Conservation (phyloP, 2,113 vertebrate genomes). For the Aramus guarauna region DNA sequence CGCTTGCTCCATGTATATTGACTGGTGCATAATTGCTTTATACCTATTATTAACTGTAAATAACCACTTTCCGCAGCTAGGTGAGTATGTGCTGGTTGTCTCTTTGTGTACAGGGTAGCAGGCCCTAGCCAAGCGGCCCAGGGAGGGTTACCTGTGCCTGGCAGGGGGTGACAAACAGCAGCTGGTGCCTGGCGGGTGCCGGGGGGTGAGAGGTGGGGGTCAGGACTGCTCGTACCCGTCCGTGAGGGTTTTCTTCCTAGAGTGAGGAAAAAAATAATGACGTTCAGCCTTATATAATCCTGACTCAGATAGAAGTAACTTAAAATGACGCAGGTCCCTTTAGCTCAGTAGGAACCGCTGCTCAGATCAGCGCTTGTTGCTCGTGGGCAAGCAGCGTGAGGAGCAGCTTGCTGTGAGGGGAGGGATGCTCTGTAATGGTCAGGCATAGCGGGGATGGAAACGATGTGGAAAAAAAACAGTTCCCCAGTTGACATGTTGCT, state of each 20-base stretch:
- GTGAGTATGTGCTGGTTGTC: background rate
- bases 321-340: background rate
- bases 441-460: background rate
- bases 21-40: background rate
- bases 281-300: background rate
- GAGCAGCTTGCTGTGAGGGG: background rate
- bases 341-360: background rate
- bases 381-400: background rate
- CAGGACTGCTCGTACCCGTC: rapidly evolving
- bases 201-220: rapidly evolving
- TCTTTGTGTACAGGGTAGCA: too few species aligned
- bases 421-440: background rate
- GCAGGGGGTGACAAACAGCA: rapidly evolving
- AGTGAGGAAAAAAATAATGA: background rate
- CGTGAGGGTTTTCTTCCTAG: background rate
- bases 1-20: rapidly evolving
- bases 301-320: background rate
- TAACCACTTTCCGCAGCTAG: background rate
- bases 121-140: rapidly evolving
- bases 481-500: background rate
- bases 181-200: background rate
- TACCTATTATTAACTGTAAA: background rate
- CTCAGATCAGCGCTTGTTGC: background rate
- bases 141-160: background rate
- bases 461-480: rapidly evolving